phyloP scores from a whole-genome alignment of 2,113 vertebrate genomes.

The Cervus canadensis region DNA sequence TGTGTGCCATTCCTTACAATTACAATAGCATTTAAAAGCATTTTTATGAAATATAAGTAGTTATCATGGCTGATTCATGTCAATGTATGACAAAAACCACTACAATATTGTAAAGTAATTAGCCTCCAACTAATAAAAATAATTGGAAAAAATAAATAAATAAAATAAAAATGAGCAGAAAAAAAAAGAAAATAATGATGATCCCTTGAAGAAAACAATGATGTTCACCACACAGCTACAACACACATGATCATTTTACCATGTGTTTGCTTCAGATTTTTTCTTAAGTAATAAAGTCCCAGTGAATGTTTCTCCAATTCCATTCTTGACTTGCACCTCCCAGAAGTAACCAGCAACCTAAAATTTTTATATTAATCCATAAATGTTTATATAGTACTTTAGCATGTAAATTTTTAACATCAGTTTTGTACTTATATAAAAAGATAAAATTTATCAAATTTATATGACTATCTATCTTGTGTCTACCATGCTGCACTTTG shows the following conservation, averaged over 20 bases:
- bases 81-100: no score
- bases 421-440: not conserved
- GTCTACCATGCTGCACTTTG: not conserved
- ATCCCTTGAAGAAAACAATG: not conserved
- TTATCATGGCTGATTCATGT: not conserved
- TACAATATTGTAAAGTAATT: no score
- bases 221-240: not conserved
- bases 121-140: no score
- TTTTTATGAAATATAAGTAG: not conserved
- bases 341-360: not conserved
- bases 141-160: no score
- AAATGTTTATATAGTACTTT: not conserved
- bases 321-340: not conserved
- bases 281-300: not conserved
- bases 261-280: not conserved
- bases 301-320: not conserved
- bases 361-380: constrained; percentile 3
- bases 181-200: not conserved
- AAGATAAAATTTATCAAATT: not conserved
- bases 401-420: not conserved
- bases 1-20: not conserved
- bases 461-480: not conserved
- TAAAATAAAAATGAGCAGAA: no score
- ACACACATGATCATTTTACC: not conserved
- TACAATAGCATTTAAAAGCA: not conserved